Conservation (phyloP, 2,113 vertebrate genomes). For the Tamias sibiricus region DNA sequence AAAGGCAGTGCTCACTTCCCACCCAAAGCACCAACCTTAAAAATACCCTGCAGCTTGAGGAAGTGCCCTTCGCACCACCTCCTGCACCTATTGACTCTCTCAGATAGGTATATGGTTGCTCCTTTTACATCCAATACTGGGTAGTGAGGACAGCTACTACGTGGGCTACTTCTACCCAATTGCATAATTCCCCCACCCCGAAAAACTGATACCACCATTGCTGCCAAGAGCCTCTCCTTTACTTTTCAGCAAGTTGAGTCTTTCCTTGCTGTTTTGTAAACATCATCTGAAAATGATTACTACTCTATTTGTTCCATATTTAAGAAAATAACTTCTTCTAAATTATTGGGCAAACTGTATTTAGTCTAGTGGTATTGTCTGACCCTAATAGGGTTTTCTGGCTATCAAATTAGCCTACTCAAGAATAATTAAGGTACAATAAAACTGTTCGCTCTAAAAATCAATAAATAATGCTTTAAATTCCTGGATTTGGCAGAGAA, state of each 20-base stretch:
- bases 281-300: not conserved
- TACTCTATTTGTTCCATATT: not conserved
- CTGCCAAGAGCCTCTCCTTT: not conserved
- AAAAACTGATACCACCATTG: not conserved
- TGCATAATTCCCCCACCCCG: not conserved
- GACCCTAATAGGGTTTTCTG: not conserved
- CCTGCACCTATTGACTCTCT: not conserved
- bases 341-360: conserved; percentile 44
- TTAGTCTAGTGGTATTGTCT: not conserved
- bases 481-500: conserved; percentile 61
- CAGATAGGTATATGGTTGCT: not conserved
- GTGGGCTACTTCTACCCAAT: not conserved
- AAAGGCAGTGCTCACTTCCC: no score
- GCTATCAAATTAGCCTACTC: conserved; percentile 32
- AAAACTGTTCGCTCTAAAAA: conserved; percentile 53
- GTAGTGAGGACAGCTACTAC: not conserved
- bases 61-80: not conserved
- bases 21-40: not conserved
- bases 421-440: conserved; percentile 50
- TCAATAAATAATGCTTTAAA: conserved; percentile 62
- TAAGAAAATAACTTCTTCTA: conserved; percentile 55
- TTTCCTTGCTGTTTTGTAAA: not conserved
- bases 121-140: not conserved
- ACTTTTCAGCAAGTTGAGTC: not conserved
- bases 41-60: not conserved